A percentile compares a stretch with the other conserved stretches of the same genome.
phyloP scores from a whole-genome alignment of 1,140 invertebrate species.

The Aradophagus sp. region DNA sequence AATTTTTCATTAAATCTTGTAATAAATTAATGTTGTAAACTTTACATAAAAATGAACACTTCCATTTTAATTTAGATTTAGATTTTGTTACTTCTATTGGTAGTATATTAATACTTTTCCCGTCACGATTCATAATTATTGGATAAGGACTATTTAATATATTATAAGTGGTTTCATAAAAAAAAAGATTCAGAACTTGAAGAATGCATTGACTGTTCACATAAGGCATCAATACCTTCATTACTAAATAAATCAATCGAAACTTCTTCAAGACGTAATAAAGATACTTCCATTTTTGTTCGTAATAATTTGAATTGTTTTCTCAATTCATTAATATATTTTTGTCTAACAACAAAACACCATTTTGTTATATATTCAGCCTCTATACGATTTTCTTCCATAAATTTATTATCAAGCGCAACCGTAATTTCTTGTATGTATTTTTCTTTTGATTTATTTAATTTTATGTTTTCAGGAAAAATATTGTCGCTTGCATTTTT shows the following conservation, averaged over 20 bases:
- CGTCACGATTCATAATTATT: constrained; percentile 23
- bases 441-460: constrained; percentile 26
- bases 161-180: constrained; percentile 31
- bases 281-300: constrained; percentile 20
- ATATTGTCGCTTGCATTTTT: constrained; percentile 2
- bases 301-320: constrained; percentile 10
- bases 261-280: constrained; percentile 12
- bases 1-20: constrained; percentile 20
- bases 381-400: constrained; percentile 28
- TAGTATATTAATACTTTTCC: constrained; percentile 13
- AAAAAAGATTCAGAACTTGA: constrained; percentile 26
- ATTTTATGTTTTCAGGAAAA: constrained; percentile 16
- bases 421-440: constrained; percentile 22
- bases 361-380: constrained; percentile 29
- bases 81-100: constrained; percentile 8
- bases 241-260: constrained; percentile 13
- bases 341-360: constrained; percentile 16
- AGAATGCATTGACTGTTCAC: constrained; percentile 28
- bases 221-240: constrained; percentile 22
- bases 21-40: constrained; percentile 1
- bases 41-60: constrained; percentile 27
- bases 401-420: constrained; percentile 12
- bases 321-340: constrained; percentile 7
- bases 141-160: constrained; percentile 1
- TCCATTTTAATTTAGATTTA: constrained; percentile 14